phyloP scores from a whole-genome alignment of 2,888 invertebrate species.

The Anoplius nigerrimus region DNA sequence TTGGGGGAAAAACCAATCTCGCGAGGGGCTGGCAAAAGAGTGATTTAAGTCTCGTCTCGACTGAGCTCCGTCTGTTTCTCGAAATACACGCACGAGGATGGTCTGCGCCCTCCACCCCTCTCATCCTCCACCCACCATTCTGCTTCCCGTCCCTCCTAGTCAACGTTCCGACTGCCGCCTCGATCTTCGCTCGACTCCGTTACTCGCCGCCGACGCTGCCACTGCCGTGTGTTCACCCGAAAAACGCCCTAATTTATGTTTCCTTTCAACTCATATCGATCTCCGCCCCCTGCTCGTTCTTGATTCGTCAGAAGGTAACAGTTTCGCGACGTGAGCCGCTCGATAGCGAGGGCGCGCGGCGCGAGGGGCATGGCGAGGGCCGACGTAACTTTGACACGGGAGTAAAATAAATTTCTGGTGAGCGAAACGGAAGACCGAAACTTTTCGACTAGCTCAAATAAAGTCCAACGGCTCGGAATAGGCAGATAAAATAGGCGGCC shows the following conservation, averaged over 20 bases:
- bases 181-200: no score
- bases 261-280: conserved; percentile 30
- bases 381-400: no score
- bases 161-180: no score
- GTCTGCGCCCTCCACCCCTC: no score
- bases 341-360: no score
- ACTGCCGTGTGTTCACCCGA: conserved; percentile 29
- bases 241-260: conserved; percentile 54
- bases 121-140: no score
- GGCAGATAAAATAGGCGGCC: no score
- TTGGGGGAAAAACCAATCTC: conserved; percentile 28
- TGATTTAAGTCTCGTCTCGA: conserved; percentile 46
- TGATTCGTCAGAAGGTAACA: conserved; percentile 28
- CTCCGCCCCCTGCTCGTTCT: conserved; percentile 21
- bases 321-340: conserved; percentile 19
- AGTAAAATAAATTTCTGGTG: no score
- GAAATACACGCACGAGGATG: conserved; percentile 30
- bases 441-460: no score
- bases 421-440: no score
- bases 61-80: conserved; percentile 25
- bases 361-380: no score
- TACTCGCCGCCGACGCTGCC: not conserved
- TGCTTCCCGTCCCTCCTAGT: conserved; percentile 5
- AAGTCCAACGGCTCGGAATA: no score
- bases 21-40: conserved; percentile 38